Evolutionary conservation across 1,140 invertebrate species (phyloP), one percentile per base, ranked within the genome.

Genomic region (Cylas formicarius): DNA sequence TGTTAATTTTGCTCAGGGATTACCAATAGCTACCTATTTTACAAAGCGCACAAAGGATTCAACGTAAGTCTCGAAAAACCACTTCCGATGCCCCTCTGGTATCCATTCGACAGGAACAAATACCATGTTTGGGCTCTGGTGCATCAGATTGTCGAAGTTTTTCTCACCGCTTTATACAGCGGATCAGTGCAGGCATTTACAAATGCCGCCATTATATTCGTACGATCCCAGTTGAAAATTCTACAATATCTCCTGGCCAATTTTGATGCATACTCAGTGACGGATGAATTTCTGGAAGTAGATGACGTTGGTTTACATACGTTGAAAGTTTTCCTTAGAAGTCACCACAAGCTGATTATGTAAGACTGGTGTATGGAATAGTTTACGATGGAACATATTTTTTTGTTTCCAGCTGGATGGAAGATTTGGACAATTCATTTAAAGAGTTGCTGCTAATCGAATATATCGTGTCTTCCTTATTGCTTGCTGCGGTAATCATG

Each of bases 11-110:
- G n/a, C n/a, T n/a, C n/a, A n/a, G n/a, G n/a, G n/a, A n/a, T n/a
- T n/a, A n/a, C n/a, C n/a, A n/a, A n/a, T n/a, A n/a, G n/a, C n/a
- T n/a, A n/a, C n/a, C n/a, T n/a, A n/a, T n/a, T n/a, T n/a, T n/a
- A n/a, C n/a, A n/a, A n/a, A n/a, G n/a, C n/a, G n/a, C n/a, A n/a
- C n/a, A n/a, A n/a, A n/a, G n/a, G n/a, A n/a, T n/a, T n/a, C n/a
- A 41, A 41, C 14, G 18, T 2, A 19, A 31, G 27, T 3, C 31
- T 19, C 3, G 5, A 4, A 20, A 41, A 32, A 13, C 28, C 39
- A 5, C 39, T 31, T 10, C 11, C 23, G 4, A 16, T 41, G 7
- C 39, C 39, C n/a, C 33, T 41, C 33, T 41, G 39, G 39, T 41
- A 21, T 16, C 39, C 39, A 4, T 41, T 41, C 19, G 16, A 41